Percentiles rank a stretch among this genome's conserved stretches.
phyloP scores from a whole-genome alignment of 2,888 invertebrate species.

The Diarsia rubi region DNA sequence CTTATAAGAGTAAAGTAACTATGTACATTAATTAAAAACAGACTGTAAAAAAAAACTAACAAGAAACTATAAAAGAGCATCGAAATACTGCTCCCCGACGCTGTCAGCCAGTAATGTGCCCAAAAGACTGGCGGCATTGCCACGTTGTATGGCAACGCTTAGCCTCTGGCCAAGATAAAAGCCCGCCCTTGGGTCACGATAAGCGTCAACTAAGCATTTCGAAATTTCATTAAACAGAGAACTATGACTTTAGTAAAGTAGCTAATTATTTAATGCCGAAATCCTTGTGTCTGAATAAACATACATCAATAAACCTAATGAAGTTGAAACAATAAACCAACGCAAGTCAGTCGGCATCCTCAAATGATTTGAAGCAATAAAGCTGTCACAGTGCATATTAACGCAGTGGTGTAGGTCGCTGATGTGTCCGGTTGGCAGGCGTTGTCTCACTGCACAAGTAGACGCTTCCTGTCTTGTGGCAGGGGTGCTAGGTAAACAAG shows the following conservation, averaged over 20 bases:
- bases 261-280: not conserved
- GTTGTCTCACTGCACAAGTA: constrained; percentile 64
- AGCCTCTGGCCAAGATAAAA: too few species aligned
- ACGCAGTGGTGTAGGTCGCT: constrained; percentile 56
- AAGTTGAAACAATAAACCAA: constrained; percentile 26
- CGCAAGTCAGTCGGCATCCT: constrained; percentile 16
- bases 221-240: too few species aligned
- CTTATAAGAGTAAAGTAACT: too few species aligned
- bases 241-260: not conserved
- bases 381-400: constrained; percentile 40
- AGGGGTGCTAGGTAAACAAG: constrained; percentile 32
- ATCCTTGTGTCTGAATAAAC: not conserved
- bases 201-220: too few species aligned
- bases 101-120: too few species aligned
- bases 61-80: too few species aligned
- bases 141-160: too few species aligned
- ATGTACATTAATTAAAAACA: too few species aligned
- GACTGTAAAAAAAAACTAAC: too few species aligned
- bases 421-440: constrained; percentile 59
- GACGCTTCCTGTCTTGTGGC: constrained; percentile 54
- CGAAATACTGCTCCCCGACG: too few species aligned
- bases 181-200: too few species aligned
- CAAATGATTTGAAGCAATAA: constrained; percentile 50
- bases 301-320: not conserved
- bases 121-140: too few species aligned